phyloP scores from a whole-genome alignment of 2,888 invertebrate species.

The Sussaba pulchella region DNA sequence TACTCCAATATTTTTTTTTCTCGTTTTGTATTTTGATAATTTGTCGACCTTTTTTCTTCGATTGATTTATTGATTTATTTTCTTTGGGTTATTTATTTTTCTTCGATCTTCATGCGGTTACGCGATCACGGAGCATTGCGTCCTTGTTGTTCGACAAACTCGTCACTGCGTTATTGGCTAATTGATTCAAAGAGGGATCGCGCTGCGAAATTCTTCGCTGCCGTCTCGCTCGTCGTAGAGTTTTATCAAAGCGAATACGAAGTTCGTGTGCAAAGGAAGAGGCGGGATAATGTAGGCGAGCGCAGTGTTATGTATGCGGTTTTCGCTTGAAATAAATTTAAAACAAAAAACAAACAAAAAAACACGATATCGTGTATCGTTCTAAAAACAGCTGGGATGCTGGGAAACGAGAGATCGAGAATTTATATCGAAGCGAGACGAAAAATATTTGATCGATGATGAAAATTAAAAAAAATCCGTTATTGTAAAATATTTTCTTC shows the following conservation, averaged over 20 bases:
- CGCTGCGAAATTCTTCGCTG: background rate
- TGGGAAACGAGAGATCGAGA: background rate
- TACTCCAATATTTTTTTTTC: slow-evolving; percentile 81
- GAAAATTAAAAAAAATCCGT: too few species aligned
- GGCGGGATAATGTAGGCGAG: background rate
- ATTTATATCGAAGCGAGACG: background rate
- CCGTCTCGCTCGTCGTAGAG: background rate
- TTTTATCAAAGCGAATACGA: background rate
- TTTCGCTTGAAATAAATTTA: background rate
- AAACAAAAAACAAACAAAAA: too few species aligned
- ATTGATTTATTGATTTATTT: too few species aligned
- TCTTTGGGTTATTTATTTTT: background rate
- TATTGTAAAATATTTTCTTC: too few species aligned
- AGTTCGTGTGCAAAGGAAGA: background rate
- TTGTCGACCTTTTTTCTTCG: background rate
- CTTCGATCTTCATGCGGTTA: too few species aligned
- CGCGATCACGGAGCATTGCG: background rate
- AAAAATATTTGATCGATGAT: too few species aligned
- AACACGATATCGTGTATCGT: slow-evolving; percentile 15
- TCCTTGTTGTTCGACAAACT: background rate
- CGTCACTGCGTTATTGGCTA: slow-evolving; percentile 1
- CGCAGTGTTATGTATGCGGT: background rate
- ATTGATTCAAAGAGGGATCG: background rate
- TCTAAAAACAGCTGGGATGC: slow-evolving; percentile 5
- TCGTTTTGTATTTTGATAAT: too few species aligned